Conservation (phyloP, 2,797 vertebrate species). For the Cossypha caffra region DNA sequence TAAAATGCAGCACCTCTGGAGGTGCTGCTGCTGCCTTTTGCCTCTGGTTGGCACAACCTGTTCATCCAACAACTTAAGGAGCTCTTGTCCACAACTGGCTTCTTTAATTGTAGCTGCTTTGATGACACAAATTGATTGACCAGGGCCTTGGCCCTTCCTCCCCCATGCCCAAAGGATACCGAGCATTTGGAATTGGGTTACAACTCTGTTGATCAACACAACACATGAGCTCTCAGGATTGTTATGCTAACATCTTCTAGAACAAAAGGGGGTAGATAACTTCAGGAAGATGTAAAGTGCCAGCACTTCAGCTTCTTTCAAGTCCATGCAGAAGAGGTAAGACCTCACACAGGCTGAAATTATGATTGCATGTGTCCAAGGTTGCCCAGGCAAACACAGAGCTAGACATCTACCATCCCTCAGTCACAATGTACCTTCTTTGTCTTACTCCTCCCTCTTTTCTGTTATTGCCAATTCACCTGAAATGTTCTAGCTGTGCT, state of each 20-base stretch:
- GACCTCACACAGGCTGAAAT: not conserved
- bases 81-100: not conserved
- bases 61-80: not conserved
- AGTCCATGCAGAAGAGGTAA: not conserved
- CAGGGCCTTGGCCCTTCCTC: not conserved
- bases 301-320: not conserved
- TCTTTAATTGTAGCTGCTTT: not conserved
- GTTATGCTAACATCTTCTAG: not conserved
- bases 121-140: not conserved
- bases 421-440: not conserved
- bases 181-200: not conserved
- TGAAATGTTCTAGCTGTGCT: slow-evolving; percentile 9
- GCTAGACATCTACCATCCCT: not conserved
- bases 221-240: not conserved
- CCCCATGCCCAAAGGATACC: accelerated
- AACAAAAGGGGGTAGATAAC: not conserved
- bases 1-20: not conserved
- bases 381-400: not conserved
- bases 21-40: not conserved
- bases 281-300: not conserved
- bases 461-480: slow-evolving; percentile 10
- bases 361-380: not conserved
- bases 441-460: not conserved
- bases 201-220: not conserved
- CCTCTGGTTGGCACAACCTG: not conserved